A percentile compares a stretch with the other conserved stretches of the same genome.
These are phyloP conservation scores for Mesoligia furuncula DNA, from an alignment of 2,888 invertebrate genomes.

Conservation along the genomic window DNA sequence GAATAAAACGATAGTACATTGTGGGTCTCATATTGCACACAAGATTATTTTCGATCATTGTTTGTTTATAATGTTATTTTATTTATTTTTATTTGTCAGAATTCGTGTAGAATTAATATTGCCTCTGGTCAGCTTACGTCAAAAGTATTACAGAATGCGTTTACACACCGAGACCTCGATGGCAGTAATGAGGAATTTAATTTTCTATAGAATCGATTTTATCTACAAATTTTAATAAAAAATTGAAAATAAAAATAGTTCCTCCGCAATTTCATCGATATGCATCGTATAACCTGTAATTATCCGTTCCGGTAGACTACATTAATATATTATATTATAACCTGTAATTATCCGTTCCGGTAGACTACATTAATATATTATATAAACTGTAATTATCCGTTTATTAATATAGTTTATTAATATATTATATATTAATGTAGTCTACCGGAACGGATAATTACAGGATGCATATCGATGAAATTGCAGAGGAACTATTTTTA, in stretches of 20 bases:
- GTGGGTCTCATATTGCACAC: background rate
- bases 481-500: too few relatives aligned
- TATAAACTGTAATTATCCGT: too few relatives aligned
- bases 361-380: too few relatives aligned
- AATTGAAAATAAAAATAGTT: background rate
- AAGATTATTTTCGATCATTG: background rate
- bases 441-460: too few relatives aligned
- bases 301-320: background rate
- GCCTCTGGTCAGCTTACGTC: background rate
- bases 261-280: background rate
- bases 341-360: too few relatives aligned
- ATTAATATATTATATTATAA: too few relatives aligned
- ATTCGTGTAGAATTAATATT: background rate
- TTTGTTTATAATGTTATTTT: background rate
- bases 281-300: background rate
- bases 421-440: too few relatives aligned
- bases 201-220: background rate
- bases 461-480: too few relatives aligned
- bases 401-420: too few relatives aligned
- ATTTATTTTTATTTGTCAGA: background rate
- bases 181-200: background rate
- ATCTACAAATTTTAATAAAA: background rate
- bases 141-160: background rate
- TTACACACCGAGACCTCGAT: background rate
- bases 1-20: background rate